A percentile compares a stretch with the other conserved stretches of the same genome.
These are phyloP conservation scores for Euphonia xanthogaster DNA, from an alignment of 2,797 vertebrate species.

Conservation along the genomic window DNA sequence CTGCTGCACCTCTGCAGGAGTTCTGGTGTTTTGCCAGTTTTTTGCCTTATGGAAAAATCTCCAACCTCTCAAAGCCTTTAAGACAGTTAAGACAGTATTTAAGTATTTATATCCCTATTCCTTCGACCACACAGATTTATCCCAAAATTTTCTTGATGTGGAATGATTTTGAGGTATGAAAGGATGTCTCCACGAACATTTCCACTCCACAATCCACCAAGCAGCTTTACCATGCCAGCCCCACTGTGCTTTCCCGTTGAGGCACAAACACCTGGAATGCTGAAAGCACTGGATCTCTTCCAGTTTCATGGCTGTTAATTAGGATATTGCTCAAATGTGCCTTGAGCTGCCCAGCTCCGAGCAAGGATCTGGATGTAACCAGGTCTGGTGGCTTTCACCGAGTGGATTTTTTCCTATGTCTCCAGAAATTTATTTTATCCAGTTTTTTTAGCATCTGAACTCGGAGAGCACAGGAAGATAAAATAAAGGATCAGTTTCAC, in stretches of 20 bases:
- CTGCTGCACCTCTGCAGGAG: not conserved
- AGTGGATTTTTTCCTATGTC: accelerated
- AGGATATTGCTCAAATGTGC: not conserved
- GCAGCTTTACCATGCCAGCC: accelerated
- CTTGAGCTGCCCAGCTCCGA: not conserved
- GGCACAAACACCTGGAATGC: not conserved
- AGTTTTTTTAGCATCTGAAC: not conserved
- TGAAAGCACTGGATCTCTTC: not conserved
- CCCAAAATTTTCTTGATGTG: not conserved
- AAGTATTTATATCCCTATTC: not conserved
- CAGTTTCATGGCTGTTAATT: not conserved
- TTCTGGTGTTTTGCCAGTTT: not conserved
- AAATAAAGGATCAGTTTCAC: not conserved
- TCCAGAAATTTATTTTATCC: not conserved
- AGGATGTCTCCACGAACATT: not conserved
- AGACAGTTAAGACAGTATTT: not conserved
- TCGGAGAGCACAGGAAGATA: not conserved
- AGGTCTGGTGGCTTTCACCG: not conserved
- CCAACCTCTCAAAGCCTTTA: not conserved
- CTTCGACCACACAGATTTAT: not conserved
- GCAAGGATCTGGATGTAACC: not conserved
- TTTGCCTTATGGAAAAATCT: not conserved
- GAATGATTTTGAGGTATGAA: not conserved
- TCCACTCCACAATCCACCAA: not conserved
- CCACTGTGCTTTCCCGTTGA: not conserved